These are phyloP conservation scores for Drosophila subquinaria DNA, from an alignment of 2,888 invertebrate genomes.

Conservation along the genomic window DNA sequence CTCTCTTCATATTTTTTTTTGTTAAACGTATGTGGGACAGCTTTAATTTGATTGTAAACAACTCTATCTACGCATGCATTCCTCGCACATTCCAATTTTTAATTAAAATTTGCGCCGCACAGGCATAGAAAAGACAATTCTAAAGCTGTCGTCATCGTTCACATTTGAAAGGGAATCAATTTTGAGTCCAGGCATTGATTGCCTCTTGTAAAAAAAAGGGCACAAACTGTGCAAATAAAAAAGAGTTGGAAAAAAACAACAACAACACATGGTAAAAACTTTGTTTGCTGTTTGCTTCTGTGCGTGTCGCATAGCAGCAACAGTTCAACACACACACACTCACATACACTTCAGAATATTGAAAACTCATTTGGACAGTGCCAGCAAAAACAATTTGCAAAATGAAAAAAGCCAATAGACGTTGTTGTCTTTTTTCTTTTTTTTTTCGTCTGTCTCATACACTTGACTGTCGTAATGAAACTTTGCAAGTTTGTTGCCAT, in stretches of 20 bases:
- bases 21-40: constrained; percentile 21
- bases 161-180: constrained; percentile 56
- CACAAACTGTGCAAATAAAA: constrained; percentile 17
- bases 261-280: constrained; percentile 40
- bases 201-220: constrained; percentile 47
- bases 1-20: not conserved
- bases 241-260: constrained; percentile 2
- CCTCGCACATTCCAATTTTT: constrained; percentile 32
- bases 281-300: constrained; percentile 57
- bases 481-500: constrained; percentile 39
- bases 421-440: constrained; percentile 3
- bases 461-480: constrained; percentile 54
- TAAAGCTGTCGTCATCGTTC: constrained; percentile 52
- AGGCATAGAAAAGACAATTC: constrained; percentile 33
- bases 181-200: constrained; percentile 65
- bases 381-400: constrained; percentile 45
- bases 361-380: constrained; percentile 68
- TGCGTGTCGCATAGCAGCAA: constrained; percentile 57
- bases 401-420: constrained; percentile 39
- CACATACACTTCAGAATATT: constrained; percentile 47
- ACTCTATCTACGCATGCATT: constrained; percentile 22
- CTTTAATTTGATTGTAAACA: constrained; percentile 67
- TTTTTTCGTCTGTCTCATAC: not conserved
- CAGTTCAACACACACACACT: constrained; percentile 3
- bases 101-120: constrained; percentile 19